Evolutionary conservation across 1,140 invertebrate genomes (phyloP), one percentile per base, ranked within the genome.

Genomic region (Microvelia longipes): DNA sequence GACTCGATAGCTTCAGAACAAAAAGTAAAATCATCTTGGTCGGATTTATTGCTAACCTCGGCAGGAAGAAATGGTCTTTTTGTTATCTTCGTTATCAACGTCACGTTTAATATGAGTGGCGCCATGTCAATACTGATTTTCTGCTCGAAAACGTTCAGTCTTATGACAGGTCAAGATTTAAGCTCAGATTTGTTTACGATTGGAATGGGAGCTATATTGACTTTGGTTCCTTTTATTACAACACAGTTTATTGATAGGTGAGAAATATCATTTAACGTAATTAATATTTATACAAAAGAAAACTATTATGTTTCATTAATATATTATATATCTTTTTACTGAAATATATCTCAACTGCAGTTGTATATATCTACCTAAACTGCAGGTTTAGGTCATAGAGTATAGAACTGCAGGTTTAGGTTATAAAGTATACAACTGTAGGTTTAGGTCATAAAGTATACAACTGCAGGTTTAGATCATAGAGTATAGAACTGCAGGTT

Each of bases 31-130:
- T 70, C 62, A 25, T 71, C 71, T 14, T 72, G 67, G 70, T 67
- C 62, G 25, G 72, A 73, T 66, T 61, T 75, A 13, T 67, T 74
- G 26, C 61, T 69, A 13, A 73, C 74, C 2, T 28, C 24, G 24
- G 71, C 67, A 25, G 67, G 72, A 62, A 67, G 74, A 2, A 71
- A 70, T 29, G 62, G 62, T 5, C 25, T 64, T 2, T 64, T 15
- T 5, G 24, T 64, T 26, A 26, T 64, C 62, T 24, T 64, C 62
- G 25, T 25, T 15, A 24, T 64, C 15, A 64, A 64, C 24, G 62
- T 64, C 25, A 64, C 62, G 24, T 64, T 64, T 25, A 64, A 64
- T 24, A 64, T 64, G 62, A 64, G 62, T 25, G 62, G 62, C 24
- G 62, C 62, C 11, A 64, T 64, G 62, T 64, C 62, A 11, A 26